Evolutionary conservation across 1,140 invertebrate species (phyloP), one percentile per base, ranked within the genome.

Genomic region (Himalopsyche phryganea): DNA sequence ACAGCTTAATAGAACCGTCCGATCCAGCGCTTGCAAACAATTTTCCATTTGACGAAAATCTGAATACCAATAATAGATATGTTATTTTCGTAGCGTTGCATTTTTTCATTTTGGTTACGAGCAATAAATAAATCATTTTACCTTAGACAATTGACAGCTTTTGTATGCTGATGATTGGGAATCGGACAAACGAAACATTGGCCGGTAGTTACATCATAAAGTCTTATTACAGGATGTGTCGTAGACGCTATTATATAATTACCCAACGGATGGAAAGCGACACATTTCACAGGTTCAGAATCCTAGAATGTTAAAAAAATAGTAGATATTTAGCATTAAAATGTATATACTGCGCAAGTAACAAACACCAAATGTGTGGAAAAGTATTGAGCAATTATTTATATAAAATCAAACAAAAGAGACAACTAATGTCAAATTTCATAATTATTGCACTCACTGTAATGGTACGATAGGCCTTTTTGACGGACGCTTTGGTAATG

Each of bases 401-500:
- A n/a, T n/a, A n/a, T n/a, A n/a, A n/a, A n/a, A n/a, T n/a, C n/a
- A n/a, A n/a, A n/a, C n/a, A n/a, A n/a, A n/a, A n/a, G n/a, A n/a
- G n/a, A n/a, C n/a, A n/a, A n/a, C n/a, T n/a, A n/a, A 28, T 28
- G 23, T 28, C 9, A 28, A 28, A 28, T 28, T 28, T 28, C n/a
- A n/a, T n/a, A 28, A 9, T 3, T 9, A 28, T 9, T 28, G 23
- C 32, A 68, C 75, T 75, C 68, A 85, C 83, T 19, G 86, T 94
- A 28, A 98, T 92, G 44, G 91, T 95, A 69, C 94, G 93, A 74
- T 92, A 96, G 0, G 96, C 96, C 71, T 98, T 96, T 73, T 98
- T 98, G 0, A 97, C 95, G 1, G 95, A 96, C 0, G 96, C 92
- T 78, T 98, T 98, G 15, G 94, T 95, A 66, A 92, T 99, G 71